Base-by-base conservation (phyloP, 2,797 vertebrate species). In the Paedocypris micromegethes region DNA sequence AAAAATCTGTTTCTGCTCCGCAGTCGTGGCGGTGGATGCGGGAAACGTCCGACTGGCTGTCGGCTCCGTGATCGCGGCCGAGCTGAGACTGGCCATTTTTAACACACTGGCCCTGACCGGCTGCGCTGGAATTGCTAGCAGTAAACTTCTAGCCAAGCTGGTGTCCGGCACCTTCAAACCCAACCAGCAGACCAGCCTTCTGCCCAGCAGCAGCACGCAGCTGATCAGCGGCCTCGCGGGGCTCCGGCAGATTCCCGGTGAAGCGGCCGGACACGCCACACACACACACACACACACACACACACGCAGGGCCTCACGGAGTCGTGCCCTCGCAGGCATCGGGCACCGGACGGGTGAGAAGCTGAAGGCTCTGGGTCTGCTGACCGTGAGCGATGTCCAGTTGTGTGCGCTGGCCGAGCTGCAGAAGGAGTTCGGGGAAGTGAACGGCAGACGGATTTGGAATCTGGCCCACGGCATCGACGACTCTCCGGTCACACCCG, bases 151-250 rank as follows among this genome's bases (percentile, higher is more conserved):
- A 64, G 87, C 94, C 64, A 98, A 98, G 81, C 84, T 98, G 70
- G 92, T 94, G 51, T 92, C 91, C 0, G 92, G 93, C 2, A 75
- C 84, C 48, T 93, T 92, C 74, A 97, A 96, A 80, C 95, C 94
- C 55, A 95, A 96, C 77, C 93, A 98, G 46, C 95, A 98, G 83
- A 96, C 93, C 0, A 80, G 91, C 5, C 86, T 97, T 51, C 74
- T 98, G 47, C 92, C 91, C 0, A 89, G 92, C 60, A 90, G 90
- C 57, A 67, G 81, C 49, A 68, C 68, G 3, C 81, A 89, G 70
- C 83, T 97, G 6, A 83, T 96, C 72, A 72, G 50, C 38, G 73
- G 81, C 74, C 88, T 97, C 37, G 80, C 76, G 3, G 74, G 84
- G 48, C 74, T 93, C 42, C 85, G 85, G 7, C 87, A 88, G 85